phyloP scores from a whole-genome alignment of 2,888 invertebrate genomes.

The Archips crataeganus region DNA sequence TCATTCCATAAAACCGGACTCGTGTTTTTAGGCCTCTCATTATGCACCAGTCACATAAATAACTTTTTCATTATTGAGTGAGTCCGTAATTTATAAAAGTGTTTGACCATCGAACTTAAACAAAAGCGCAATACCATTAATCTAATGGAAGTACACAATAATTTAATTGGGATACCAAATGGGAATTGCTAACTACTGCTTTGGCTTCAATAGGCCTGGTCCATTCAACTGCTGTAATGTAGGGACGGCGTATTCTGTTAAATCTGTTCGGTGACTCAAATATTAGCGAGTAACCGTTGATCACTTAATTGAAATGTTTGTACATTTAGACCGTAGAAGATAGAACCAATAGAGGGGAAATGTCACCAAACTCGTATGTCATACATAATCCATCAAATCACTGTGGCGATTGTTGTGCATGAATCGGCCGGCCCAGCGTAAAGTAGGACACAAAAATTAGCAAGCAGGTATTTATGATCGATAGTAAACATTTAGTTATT shows the following conservation, averaged over 20 bases:
- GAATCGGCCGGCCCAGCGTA: not conserved
- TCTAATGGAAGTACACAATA: not conserved
- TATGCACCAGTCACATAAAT: too few relatives aligned
- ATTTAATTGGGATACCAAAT: constrained; percentile 8
- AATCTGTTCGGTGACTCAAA: not conserved
- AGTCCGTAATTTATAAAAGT: too few relatives aligned
- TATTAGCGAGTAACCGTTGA: constrained; percentile 15
- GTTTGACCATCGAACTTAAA: too few relatives aligned
- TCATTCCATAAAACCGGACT: too few relatives aligned
- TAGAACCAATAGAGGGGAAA: too few relatives aligned
- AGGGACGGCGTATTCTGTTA: not conserved
- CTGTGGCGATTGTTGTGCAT: too few relatives aligned
- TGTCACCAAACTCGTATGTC: too few relatives aligned
- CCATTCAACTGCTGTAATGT: constrained; percentile 21
- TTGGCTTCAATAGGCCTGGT: constrained; percentile 10
- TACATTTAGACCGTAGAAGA: not conserved
- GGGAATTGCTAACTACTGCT: constrained; percentile 9
- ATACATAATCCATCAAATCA: too few relatives aligned
- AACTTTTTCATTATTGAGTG: too few relatives aligned
- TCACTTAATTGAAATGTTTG: constrained; percentile 20
- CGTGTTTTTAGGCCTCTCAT: too few relatives aligned
- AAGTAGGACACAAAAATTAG: not conserved
- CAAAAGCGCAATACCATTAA: not conserved
- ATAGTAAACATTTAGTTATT: too few relatives aligned
- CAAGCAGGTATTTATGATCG: too few relatives aligned